Conservation (phyloP, 2,113 vertebrate species). For the Pluvianellus socialis region DNA sequence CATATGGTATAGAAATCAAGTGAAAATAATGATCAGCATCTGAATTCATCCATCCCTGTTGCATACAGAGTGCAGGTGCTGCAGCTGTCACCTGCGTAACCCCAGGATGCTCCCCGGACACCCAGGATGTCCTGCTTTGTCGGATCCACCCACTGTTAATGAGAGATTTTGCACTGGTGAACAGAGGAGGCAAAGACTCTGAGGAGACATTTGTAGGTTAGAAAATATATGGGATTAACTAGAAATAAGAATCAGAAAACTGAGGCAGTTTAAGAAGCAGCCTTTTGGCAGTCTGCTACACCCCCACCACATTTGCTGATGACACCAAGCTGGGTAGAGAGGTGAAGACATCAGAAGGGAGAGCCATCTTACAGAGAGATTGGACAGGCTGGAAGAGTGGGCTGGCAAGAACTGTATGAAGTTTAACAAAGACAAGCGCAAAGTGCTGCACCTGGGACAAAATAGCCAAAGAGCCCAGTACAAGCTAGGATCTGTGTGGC, state of each 20-base stretch:
- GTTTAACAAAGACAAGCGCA: neutral
- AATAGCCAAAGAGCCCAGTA: neutral
- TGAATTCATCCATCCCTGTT: neutral
- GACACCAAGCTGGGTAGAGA: neutral
- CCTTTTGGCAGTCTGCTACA: neutral
- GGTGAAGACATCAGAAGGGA: neutral
- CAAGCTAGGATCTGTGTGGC: neutral
- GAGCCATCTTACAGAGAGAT: neutral
- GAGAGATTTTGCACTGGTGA: neutral
- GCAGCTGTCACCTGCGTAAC: neutral
- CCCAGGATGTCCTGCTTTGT: neutral
- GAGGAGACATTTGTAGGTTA: neutral
- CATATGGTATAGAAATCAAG: neutral
- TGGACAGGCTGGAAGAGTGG: neutral
- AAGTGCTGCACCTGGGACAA: neutral
- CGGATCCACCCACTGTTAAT: accelerated
- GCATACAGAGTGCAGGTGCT: neutral
- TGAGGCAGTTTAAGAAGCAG: neutral
- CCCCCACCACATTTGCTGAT: neutral
- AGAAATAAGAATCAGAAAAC: neutral
- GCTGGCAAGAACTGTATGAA: neutral
- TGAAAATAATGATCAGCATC: neutral
- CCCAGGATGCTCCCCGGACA: neutral
- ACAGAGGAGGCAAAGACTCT: neutral
- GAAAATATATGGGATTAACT: neutral